phyloP scores from a whole-genome alignment of 2,113 vertebrate genomes.

The Pachycephala philippinensis region DNA sequence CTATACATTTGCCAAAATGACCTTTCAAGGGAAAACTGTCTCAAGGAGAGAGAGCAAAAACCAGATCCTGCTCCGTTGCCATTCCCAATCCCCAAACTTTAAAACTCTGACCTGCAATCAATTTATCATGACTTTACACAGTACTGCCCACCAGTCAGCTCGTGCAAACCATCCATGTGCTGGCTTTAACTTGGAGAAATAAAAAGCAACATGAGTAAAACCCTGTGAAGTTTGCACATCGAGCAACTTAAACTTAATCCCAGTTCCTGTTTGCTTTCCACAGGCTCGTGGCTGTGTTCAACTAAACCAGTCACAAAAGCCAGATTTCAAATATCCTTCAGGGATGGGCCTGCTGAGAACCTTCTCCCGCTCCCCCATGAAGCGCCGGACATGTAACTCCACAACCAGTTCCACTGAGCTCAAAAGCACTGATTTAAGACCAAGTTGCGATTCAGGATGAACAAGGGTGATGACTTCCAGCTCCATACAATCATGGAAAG shows the following conservation, averaged over 20 bases:
- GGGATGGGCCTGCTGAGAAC: background rate
- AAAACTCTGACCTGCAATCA: background rate
- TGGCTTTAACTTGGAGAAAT: constrained; percentile 9
- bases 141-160: background rate
- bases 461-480: background rate
- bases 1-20: background rate
- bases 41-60: background rate
- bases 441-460: background rate
- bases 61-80: rapidly evolving
- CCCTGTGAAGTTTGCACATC: background rate
- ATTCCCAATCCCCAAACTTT: background rate
- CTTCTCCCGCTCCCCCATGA: background rate
- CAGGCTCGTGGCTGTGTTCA: background rate
- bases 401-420: background rate
- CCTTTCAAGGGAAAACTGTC: background rate
- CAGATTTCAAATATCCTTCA: background rate
- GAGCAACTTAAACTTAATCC: background rate
- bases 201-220: background rate
- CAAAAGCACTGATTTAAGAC: background rate
- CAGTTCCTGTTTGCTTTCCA: background rate
- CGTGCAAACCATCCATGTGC: background rate
- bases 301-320: background rate
- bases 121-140: background rate
- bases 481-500: background rate
- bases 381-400: background rate